phyloP scores from a whole-genome alignment of 1,140 invertebrate species.

The Lepidurus arcticus region DNA sequence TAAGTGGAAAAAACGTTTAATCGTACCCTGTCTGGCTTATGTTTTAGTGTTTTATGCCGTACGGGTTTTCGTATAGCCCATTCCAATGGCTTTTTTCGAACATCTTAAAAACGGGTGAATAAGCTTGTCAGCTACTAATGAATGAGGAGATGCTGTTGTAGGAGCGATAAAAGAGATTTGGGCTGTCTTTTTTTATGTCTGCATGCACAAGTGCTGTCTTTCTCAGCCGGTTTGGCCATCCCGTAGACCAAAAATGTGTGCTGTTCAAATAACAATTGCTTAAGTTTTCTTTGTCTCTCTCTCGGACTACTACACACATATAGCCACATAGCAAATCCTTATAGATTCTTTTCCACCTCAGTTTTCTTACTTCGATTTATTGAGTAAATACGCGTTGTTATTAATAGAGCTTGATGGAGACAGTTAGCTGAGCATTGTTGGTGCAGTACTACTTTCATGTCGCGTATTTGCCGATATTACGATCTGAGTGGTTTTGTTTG shows the following conservation, averaged over 20 bases:
- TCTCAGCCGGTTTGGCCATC: not conserved
- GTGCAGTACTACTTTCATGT: not conserved
- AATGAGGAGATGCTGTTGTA: not conserved
- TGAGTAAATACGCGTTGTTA: not conserved
- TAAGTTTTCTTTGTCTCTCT: not conserved
- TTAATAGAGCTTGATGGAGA: not conserved
- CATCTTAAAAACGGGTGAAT: too few relatives aligned
- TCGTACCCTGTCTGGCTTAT: too few relatives aligned
- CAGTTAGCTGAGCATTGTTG: not conserved
- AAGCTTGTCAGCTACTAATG: too few relatives aligned
- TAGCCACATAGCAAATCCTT: not conserved
- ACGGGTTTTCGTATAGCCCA: too few relatives aligned
- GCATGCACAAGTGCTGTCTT: not conserved
- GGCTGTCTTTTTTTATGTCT: not conserved
- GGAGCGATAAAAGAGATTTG: not conserved
- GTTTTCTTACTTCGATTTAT: not conserved
- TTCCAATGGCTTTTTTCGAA: too few relatives aligned
- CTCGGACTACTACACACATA: not conserved
- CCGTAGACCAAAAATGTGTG: not conserved
- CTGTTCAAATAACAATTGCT: slow-evolving; percentile 15
- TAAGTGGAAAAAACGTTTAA: too few relatives aligned
- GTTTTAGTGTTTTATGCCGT: too few relatives aligned
- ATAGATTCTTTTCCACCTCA: not conserved
- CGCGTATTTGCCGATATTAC: not conserved
- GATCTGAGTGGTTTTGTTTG: not conserved